Evolutionary conservation across 2,797 vertebrate genomes (phyloP).

Genomic region (Paramormyrops hopkinsi): DNA sequence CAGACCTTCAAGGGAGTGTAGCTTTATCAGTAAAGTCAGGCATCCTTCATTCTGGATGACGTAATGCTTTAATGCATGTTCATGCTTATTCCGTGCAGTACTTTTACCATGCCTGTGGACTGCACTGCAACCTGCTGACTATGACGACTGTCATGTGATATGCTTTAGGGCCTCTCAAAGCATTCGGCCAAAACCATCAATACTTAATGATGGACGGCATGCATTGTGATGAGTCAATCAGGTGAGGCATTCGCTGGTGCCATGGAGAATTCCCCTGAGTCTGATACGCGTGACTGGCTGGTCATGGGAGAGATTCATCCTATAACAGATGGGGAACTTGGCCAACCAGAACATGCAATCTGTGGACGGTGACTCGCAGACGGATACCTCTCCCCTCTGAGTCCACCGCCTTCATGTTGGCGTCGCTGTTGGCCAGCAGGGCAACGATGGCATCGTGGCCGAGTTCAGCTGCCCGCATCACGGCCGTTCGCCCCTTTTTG

Average conservation of each 20-base stretch:
- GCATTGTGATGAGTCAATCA: constrained; percentile 50
- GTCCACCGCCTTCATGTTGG: constrained; percentile 72
- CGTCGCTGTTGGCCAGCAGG: constrained; percentile 63
- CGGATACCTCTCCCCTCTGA: constrained; percentile 75
- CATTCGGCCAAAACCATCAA: constrained; percentile 38
- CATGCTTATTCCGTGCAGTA: background rate
- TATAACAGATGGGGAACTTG: background rate
- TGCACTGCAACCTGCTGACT: background rate
- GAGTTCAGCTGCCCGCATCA: constrained; percentile 78
- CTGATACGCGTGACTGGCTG: background rate
- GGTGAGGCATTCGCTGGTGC: constrained; percentile 21
- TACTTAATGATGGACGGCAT: constrained; percentile 45
- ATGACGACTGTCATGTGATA: background rate
- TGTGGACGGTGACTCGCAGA: background rate
- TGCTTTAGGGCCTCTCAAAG: background rate
- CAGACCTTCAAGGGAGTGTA: background rate
- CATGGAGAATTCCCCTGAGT: background rate
- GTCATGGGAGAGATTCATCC: background rate
- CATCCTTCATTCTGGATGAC: background rate
- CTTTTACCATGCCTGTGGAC: background rate
- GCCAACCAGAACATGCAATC: background rate
- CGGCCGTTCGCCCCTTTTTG: constrained; percentile 64
- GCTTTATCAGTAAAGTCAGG: background rate
- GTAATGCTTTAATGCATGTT: background rate
- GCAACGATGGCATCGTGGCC: constrained; percentile 69